phyloP scores from a whole-genome alignment of 2,888 invertebrate species.

The Xanthorhoe designata region DNA sequence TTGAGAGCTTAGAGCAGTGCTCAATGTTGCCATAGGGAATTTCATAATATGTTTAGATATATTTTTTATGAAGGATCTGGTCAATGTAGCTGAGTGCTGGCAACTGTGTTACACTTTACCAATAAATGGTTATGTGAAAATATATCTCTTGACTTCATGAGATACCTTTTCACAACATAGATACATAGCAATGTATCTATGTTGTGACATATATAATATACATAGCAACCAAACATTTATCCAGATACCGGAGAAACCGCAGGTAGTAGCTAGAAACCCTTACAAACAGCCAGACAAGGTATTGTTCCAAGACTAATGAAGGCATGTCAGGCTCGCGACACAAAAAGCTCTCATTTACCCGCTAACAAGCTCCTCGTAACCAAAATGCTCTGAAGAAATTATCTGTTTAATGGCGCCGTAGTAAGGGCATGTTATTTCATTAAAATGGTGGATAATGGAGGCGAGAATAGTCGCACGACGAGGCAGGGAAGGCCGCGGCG shows the following conservation, averaged over 20 bases:
- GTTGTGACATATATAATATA: too few species aligned
- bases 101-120: too few species aligned
- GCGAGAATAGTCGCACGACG: conserved; percentile 26
- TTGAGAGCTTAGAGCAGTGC: too few species aligned
- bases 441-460: conserved; percentile 33
- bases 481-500: background rate
- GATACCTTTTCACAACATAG: too few species aligned
- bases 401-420: conserved; percentile 22
- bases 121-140: too few species aligned
- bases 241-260: background rate
- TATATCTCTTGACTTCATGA: too few species aligned
- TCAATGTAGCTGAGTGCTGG: too few species aligned
- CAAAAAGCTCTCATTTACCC: conserved; percentile 22
- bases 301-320: conserved; percentile 23
- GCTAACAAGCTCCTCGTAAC: conserved; percentile 23
- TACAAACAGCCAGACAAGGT: conserved; percentile 3
- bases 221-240: background rate
- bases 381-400: conserved; percentile 19
- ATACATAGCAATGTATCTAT: too few species aligned
- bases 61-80: too few species aligned
- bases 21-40: too few species aligned
- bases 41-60: too few species aligned
- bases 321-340: conserved; percentile 13
- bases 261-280: background rate
- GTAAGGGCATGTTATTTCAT: conserved; percentile 27